Percentiles rank a stretch among this genome's conserved stretches.
phyloP scores from a whole-genome alignment of 2,888 invertebrate genomes.

The Drosophila siamana region DNA sequence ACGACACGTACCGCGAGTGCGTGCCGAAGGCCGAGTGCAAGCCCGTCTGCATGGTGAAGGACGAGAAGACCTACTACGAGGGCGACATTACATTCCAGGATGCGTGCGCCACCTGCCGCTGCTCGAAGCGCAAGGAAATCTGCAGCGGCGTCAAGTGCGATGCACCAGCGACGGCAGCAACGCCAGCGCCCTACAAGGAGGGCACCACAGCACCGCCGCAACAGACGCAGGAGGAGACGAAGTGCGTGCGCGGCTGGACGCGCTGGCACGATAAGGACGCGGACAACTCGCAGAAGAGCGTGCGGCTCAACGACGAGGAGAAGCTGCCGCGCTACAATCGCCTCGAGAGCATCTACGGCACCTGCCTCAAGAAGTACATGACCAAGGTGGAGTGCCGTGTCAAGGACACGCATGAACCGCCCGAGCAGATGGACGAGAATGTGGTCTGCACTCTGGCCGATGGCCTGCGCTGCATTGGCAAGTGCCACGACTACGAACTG shows the following conservation, averaged over 20 bases:
- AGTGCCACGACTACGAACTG: slow-evolving; percentile 94
- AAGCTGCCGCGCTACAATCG: slow-evolving; percentile 83
- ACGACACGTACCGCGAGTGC: slow-evolving; percentile 89
- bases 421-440: slow-evolving; percentile 90
- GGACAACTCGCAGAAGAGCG: slow-evolving; percentile 65
- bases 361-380: slow-evolving; percentile 89
- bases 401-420: slow-evolving; percentile 87
- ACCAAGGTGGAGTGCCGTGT: slow-evolving; percentile 92
- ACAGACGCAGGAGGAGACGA: slow-evolving; percentile 76
- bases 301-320: slow-evolving; percentile 82
- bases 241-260: slow-evolving; percentile 91
- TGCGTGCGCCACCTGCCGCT: slow-evolving; percentile 92
- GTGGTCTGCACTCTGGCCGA: slow-evolving; percentile 91
- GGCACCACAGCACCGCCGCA: slow-evolving; percentile 68
- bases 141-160: slow-evolving; percentile 91
- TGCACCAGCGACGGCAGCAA: slow-evolving; percentile 20
- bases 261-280: slow-evolving; percentile 89
- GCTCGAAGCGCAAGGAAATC: slow-evolving; percentile 89
- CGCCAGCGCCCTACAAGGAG: slow-evolving; percentile 31
- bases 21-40: slow-evolving; percentile 91
- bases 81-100: slow-evolving; percentile 92
- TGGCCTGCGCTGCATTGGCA: slow-evolving; percentile 89
- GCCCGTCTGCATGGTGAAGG: slow-evolving; percentile 89
- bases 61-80: slow-evolving; percentile 90
- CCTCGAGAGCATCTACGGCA: slow-evolving; percentile 85